Evolutionary conservation across 1,140 invertebrate species (phyloP).

Genomic region (Prorops nasuta): DNA sequence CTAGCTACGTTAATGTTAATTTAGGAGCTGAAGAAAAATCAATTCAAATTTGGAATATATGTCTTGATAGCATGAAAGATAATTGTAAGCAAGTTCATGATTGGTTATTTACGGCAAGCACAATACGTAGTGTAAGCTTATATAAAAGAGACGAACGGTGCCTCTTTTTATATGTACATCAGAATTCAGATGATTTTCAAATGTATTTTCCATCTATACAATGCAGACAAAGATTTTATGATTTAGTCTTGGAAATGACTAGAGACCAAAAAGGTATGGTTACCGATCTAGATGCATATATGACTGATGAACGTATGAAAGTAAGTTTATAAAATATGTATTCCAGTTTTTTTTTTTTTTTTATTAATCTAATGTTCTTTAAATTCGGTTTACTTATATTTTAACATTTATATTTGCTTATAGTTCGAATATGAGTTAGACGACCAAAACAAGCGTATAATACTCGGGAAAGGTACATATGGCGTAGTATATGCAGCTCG

Average conservation of each 20-base stretch:
- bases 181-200: slow-evolving; percentile 99
- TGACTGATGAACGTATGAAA: slow-evolving; percentile 69
- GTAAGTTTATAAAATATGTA: slow-evolving; percentile 45
- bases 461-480: slow-evolving; percentile 95
- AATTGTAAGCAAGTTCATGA: slow-evolving; percentile 84
- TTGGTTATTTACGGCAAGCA: slow-evolving; percentile 88
- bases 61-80: slow-evolving; percentile 72
- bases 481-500: slow-evolving; percentile 93
- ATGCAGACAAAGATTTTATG: slow-evolving; percentile 81
- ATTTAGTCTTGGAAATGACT: slow-evolving; percentile 79
- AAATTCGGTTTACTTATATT: neutral
- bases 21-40: slow-evolving; percentile 89
- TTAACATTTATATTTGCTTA: slow-evolving; percentile 28
- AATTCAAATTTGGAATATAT: slow-evolving; percentile 83
- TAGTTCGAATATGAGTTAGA: slow-evolving; percentile 97
- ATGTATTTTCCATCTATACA: slow-evolving; percentile 92
- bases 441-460: slow-evolving; percentile 81
- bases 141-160: slow-evolving; percentile 96
- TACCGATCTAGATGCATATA: slow-evolving; percentile 75
- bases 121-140: slow-evolving; percentile 90
- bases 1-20: slow-evolving; percentile 93
- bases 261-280: slow-evolving; percentile 82
- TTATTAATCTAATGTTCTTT: too few species aligned
- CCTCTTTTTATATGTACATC: slow-evolving; percentile 95
- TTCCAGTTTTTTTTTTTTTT: too few species aligned